phyloP scores from a whole-genome alignment of 2,797 vertebrate genomes.

The Alca torda region DNA sequence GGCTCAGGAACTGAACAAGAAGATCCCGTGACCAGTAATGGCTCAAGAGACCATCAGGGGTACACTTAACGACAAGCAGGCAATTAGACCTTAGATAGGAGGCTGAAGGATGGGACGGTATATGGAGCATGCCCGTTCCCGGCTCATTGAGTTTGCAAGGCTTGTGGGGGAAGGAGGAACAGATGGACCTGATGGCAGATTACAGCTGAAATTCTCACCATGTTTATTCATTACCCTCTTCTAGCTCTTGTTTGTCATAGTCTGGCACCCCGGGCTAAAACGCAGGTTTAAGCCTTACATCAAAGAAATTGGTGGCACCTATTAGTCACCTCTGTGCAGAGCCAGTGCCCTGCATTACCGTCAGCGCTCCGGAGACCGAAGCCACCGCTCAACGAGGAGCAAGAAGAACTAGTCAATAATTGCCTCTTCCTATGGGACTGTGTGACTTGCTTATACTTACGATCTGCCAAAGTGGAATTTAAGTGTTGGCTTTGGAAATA shows the following conservation, averaged over 20 bases:
- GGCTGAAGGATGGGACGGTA: slow-evolving; percentile 19
- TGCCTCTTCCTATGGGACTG: neutral
- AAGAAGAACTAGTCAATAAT: neutral
- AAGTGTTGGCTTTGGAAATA: neutral
- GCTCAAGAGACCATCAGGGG: neutral
- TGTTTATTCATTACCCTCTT: slow-evolving; percentile 50
- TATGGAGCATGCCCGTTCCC: neutral
- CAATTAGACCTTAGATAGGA: neutral
- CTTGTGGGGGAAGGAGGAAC: slow-evolving; percentile 29
- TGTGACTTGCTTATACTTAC: neutral
- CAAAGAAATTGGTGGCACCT: neutral
- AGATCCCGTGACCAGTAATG: neutral
- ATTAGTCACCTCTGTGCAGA: neutral
- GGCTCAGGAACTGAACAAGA: neutral
- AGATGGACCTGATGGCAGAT: slow-evolving; percentile 35
- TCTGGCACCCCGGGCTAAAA: slow-evolving; percentile 2
- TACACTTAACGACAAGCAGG: neutral
- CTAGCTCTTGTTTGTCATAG: slow-evolving; percentile 46
- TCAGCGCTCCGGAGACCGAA: neutral
- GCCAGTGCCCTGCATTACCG: neutral
- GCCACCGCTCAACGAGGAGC: neutral
- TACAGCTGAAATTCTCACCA: slow-evolving; percentile 44
- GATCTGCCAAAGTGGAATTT: slow-evolving; percentile 3
- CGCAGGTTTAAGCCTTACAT: neutral
- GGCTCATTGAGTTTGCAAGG: slow-evolving; percentile 21